These are phyloP conservation scores for Salvelinus fontinalis DNA, from an alignment of 2,113 vertebrate genomes.

Conservation along the genomic window DNA sequence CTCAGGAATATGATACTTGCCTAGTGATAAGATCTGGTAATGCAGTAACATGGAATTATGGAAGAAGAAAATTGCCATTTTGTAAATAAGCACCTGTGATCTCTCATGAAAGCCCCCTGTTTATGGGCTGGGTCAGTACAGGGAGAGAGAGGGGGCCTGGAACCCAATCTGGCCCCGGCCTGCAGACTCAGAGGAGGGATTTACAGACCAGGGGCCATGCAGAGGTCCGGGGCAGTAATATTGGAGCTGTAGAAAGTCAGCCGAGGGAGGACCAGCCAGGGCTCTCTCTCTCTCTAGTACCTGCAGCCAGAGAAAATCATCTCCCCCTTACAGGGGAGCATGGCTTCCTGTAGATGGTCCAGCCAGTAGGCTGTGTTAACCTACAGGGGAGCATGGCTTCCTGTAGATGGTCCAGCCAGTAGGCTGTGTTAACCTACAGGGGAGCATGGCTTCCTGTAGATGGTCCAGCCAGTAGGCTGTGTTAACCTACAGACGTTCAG, in stretches of 20 bases:
- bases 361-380: too few relatives aligned
- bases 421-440: too few relatives aligned
- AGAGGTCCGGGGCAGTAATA: conserved; percentile 57
- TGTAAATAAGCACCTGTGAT: conserved; percentile 84
- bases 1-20: conserved; percentile 78
- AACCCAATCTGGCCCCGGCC: conserved; percentile 62
- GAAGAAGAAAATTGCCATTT: conserved; percentile 80
- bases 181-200: conserved; percentile 46
- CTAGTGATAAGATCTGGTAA: conserved; percentile 78
- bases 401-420: too few relatives aligned
- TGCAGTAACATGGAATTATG: conserved; percentile 81
- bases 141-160: conserved; percentile 43
- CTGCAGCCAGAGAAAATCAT: conserved; percentile 53
- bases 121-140: conserved; percentile 32
- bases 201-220: conserved; percentile 47
- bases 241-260: conserved; percentile 67
- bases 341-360: too few relatives aligned
- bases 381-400: too few relatives aligned
- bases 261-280: conserved; percentile 46
- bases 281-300: conserved; percentile 50
- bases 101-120: conserved; percentile 64
- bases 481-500: not conserved
- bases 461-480: conserved; percentile 42
- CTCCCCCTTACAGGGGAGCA: conserved; percentile 45
- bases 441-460: conserved; percentile 14